Evolutionary conservation across 2,888 invertebrate genomes (phyloP).

Genomic region (Lamellibrachia satsuma): DNA sequence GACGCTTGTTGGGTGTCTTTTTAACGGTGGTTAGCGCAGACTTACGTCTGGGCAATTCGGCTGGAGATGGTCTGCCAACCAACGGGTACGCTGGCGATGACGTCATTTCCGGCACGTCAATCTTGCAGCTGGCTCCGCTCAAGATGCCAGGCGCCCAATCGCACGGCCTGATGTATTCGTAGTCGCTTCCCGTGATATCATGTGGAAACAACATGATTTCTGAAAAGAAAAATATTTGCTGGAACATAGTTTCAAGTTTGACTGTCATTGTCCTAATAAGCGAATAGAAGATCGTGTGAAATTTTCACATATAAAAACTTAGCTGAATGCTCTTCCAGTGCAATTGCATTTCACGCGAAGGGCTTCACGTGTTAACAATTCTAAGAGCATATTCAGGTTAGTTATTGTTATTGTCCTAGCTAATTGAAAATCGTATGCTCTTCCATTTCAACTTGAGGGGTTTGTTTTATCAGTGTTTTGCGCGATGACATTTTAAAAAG

Average conservation of each 20-base stretch:
- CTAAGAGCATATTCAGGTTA: too few species aligned
- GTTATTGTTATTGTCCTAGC: too few species aligned
- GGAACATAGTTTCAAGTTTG: background rate
- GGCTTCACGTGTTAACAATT: too few species aligned
- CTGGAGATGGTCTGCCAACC: background rate
- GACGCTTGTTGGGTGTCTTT: background rate
- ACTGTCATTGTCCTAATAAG: background rate
- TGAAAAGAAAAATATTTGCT: background rate
- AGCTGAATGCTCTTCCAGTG: background rate
- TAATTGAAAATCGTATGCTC: too few species aligned
- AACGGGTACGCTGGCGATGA: background rate
- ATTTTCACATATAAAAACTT: background rate
- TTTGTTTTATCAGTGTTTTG: too few species aligned
- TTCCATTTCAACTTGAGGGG: too few species aligned
- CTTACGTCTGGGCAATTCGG: too few species aligned
- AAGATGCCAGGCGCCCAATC: background rate
- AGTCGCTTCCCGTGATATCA: background rate
- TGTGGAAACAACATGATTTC: constrained; percentile 12
- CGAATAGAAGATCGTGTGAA: background rate
- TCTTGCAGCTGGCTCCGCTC: background rate
- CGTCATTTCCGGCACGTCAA: background rate
- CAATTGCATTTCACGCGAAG: too few species aligned
- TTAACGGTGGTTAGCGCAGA: background rate
- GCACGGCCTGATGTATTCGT: background rate
- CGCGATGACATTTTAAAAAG: too few species aligned